Base-by-base conservation (phyloP, 2,113 vertebrate genomes). In the Chloropsis cyanopogon region DNA sequence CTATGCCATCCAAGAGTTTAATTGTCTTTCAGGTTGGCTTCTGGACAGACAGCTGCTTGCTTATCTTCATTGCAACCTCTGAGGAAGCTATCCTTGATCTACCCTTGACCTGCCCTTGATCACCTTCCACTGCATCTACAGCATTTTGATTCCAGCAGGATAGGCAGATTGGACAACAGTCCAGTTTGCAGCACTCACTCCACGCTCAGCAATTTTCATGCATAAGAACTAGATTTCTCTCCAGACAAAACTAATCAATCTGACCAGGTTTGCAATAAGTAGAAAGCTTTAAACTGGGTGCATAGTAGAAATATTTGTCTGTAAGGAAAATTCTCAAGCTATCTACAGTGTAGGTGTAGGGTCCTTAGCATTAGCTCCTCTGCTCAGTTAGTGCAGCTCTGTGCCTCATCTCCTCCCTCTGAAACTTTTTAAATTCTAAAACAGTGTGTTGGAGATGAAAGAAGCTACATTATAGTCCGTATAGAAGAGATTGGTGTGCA, bases 281-380 rank as follows among this genome's bases (percentile, higher is more conserved):
- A 63, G 31, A 53, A 25, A 53, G 2, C 25, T 72, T 54, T 64
- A 6, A 69, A 73, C 3, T 28, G 2, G 26, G 10, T 37, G 2
- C 7, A 4, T 3, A 60, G 13, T 6, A 44, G 41, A 79, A 85
- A 52, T 11, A 9, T 57, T 24, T 28, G 10, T 0, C 44, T 60
- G 6, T 20, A 73, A 78, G 19, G 46, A 23, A 56, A 71, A 20
- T 3, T 68, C 11, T 6, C 8, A 28, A 12, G 14, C 7, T 49
- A 22, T 7, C 16, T 21, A n/a, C 2, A 4, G 1, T 5, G 10
- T 22, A 33, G 16, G 2, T 37, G 10, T 4, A 54, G 6, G 13
- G 44, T n/a, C 8, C 35, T 81, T 54, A 60, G 14, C 11, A 25
- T 5, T 11, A 41, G 26, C 49, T 81, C 12, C 8, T 69, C 35